Evolutionary conservation across 2,797 vertebrate species (phyloP).

Genomic region (Argentina silus): DNA sequence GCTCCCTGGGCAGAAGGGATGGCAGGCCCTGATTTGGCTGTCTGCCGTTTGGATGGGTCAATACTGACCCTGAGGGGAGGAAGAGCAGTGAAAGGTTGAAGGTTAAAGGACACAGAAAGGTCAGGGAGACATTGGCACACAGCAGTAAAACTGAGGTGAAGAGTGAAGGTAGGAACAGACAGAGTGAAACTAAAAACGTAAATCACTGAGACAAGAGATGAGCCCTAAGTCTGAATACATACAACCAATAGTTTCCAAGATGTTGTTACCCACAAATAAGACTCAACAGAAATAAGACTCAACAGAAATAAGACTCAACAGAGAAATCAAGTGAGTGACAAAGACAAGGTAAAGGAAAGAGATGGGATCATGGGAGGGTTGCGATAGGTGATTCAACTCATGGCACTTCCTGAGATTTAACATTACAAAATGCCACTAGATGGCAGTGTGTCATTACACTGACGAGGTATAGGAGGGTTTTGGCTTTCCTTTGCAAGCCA

Average conservation of each 20-base stretch:
- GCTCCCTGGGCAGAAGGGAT: slow-evolving; percentile 77
- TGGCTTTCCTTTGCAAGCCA: too few species aligned
- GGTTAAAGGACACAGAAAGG: slow-evolving; percentile 75
- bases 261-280: slow-evolving; percentile 21
- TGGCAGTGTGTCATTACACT: slow-evolving; percentile 27
- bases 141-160: slow-evolving; percentile 27
- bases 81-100: slow-evolving; percentile 74
- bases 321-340: slow-evolving; percentile 31
- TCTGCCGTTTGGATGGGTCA: slow-evolving; percentile 84
- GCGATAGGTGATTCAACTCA: not conserved
- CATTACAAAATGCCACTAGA: slow-evolving; percentile 42
- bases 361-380: slow-evolving; percentile 18
- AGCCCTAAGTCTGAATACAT: not conserved
- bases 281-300: too few species aligned
- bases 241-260: slow-evolving; percentile 19
- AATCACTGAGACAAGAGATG: not conserved
- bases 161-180: slow-evolving; percentile 27
- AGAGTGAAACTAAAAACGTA: slow-evolving; percentile 28
- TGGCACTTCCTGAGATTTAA: not conserved
- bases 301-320: slow-evolving; percentile 47
- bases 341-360: slow-evolving; percentile 34
- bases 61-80: slow-evolving; percentile 83
- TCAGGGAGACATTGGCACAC: slow-evolving; percentile 62
- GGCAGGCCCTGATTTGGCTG: slow-evolving; percentile 80
- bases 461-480: too few species aligned